Percentiles rank a stretch among this genome's conserved stretches.
phyloP scores from a whole-genome alignment of 2,797 vertebrate species.

The Simalia tracyae region DNA sequence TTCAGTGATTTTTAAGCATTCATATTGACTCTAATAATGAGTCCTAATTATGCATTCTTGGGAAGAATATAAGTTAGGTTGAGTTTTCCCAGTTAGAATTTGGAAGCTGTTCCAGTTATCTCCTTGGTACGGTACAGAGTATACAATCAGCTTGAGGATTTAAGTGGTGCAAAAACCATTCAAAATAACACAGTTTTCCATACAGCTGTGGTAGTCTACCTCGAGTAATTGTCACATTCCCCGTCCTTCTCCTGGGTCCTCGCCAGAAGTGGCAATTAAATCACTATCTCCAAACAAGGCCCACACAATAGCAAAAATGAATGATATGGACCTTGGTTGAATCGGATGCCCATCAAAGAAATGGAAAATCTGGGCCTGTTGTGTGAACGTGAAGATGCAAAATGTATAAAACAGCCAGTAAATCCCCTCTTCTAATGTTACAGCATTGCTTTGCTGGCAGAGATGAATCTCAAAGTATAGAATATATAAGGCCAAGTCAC shows the following conservation, averaged over 20 bases:
- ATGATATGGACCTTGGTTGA: constrained; percentile 47
- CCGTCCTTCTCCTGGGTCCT: not conserved
- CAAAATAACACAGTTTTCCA: constrained; percentile 39
- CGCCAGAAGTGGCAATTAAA: constrained; percentile 27
- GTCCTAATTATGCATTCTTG: constrained; percentile 68
- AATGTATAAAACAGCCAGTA: constrained; percentile 41
- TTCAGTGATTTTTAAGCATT: constrained; percentile 58
- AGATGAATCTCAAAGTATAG: not conserved
- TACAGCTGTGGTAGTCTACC: constrained; percentile 21
- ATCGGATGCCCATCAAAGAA: constrained; percentile 38
- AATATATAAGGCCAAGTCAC: not conserved
- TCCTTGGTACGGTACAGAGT: constrained; percentile 52
- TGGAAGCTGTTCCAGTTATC: constrained; percentile 59
- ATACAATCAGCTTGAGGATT: constrained; percentile 39
- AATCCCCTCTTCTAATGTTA: not conserved
- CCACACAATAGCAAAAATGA: constrained; percentile 41
- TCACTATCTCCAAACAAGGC: not conserved
- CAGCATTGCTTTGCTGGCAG: not conserved
- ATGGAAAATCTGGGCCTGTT: constrained; percentile 23
- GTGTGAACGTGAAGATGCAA: constrained; percentile 47
- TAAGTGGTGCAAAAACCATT: constrained; percentile 41
- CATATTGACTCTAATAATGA: constrained; percentile 56
- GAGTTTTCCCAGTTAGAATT: constrained; percentile 60
- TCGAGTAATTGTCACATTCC: not conserved
- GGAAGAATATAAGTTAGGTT: constrained; percentile 45